These are phyloP conservation scores for Drosophila sordidapex DNA, from an alignment of 2,888 invertebrate genomes.

Conservation along the genomic window DNA sequence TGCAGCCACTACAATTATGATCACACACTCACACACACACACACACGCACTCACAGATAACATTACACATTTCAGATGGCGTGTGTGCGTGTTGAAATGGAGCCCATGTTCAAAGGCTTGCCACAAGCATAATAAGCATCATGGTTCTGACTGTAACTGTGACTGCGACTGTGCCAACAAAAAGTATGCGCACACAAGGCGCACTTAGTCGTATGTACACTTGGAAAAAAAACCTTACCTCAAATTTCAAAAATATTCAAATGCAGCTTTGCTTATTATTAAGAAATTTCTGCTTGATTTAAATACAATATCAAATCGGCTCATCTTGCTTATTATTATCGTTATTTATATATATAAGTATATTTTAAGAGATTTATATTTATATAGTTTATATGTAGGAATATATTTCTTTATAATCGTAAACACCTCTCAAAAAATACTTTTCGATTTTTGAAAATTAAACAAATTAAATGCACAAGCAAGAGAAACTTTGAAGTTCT, in stretches of 20 bases:
- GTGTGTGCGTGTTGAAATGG: slow-evolving; percentile 60
- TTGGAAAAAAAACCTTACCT: fast-evolving
- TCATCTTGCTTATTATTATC: no score
- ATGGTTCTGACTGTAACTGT: slow-evolving; percentile 11
- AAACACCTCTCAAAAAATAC: neutral
- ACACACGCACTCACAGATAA: slow-evolving; percentile 28
- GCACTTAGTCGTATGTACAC: neutral
- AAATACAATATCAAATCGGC: no score
- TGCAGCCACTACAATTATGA: slow-evolving; percentile 70
- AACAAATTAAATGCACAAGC: neutral
- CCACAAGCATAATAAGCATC: slow-evolving; percentile 55
- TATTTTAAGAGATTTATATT: no score
- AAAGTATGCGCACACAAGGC: slow-evolving; percentile 36
- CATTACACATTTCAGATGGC: slow-evolving; percentile 34
- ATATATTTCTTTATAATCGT: no score
- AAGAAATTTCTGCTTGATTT: no score
- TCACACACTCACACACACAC: slow-evolving; percentile 50
- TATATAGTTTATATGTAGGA: no score
- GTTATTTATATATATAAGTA: no score
- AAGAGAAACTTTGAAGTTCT: neutral
- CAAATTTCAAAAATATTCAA: neutral
- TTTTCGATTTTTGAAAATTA: no score
- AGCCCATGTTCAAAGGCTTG: slow-evolving; percentile 52
- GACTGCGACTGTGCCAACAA: slow-evolving; percentile 42
- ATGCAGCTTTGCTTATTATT: neutral